Conservation (phyloP, 2,113 vertebrate genomes). For the Zootoca vivipara region DNA sequence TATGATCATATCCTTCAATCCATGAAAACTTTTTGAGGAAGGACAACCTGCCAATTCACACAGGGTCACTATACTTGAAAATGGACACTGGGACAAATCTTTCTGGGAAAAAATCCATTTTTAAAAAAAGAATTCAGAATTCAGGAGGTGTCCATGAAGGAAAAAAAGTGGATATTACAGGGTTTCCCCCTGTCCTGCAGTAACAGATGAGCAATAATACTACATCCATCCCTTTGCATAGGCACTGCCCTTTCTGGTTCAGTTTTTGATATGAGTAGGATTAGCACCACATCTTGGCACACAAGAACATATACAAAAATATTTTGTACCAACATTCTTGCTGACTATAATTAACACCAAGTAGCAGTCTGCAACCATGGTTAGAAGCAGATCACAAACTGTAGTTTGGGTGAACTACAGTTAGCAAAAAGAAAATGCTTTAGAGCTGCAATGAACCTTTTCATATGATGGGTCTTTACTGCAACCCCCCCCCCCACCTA, state of each 20-base stretch:
- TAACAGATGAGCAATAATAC: background rate
- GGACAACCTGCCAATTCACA: constrained; percentile 24
- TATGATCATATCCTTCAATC: background rate
- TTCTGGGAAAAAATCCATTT: constrained; percentile 38
- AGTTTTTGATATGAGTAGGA: background rate
- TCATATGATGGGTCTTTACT: background rate
- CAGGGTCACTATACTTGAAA: constrained; percentile 5
- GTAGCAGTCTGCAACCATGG: background rate
- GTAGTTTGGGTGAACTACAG: background rate
- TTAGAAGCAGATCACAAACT: background rate
- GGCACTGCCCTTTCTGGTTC: background rate
- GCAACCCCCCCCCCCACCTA: background rate
- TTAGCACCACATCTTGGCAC: background rate
- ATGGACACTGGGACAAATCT: background rate
- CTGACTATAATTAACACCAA: background rate
- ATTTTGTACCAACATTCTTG: background rate
- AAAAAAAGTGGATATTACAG: background rate
- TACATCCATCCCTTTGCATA: background rate
- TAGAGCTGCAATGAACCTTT: background rate
- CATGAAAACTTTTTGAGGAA: background rate
- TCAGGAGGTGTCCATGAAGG: constrained; percentile 1
- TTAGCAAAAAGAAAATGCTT: background rate
- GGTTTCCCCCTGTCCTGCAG: background rate
- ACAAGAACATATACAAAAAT: too few relatives aligned
- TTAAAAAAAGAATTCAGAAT: constrained; percentile 42